Percentiles rank a stretch among this genome's conserved stretches.
Conservation (phyloP, 1,140 invertebrate species). For the Zaprionus tsacasi region DNA sequence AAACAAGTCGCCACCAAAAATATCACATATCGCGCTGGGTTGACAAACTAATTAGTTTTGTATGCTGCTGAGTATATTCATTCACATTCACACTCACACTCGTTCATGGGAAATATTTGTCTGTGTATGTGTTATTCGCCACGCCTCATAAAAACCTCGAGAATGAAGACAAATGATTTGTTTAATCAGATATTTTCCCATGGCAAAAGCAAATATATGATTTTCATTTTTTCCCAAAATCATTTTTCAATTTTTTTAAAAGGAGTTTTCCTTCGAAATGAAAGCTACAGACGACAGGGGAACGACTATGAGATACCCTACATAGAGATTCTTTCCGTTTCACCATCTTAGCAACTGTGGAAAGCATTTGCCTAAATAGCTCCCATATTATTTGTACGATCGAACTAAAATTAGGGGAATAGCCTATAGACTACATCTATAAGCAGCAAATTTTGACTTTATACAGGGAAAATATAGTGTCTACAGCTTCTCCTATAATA, state of each 20-base stretch:
- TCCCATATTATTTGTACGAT: no score
- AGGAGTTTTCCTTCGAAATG: not conserved
- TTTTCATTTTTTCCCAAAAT: constrained; percentile 3
- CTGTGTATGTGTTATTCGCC: not conserved
- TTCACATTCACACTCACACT: not conserved
- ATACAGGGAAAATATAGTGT: no score
- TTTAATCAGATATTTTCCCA: constrained; percentile 41
- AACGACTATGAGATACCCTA: no score
- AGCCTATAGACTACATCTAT: no score
- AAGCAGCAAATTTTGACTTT: no score
- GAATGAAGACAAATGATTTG: constrained; percentile 30
- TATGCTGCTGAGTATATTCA: constrained; percentile 8
- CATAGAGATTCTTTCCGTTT: no score
- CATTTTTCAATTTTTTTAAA: constrained; percentile 4
- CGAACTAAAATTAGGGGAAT: no score
- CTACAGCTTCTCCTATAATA: no score
- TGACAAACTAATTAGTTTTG: constrained; percentile 65
- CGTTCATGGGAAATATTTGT: constrained; percentile 46
- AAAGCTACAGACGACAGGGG: no score
- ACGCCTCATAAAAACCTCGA: constrained; percentile 27
- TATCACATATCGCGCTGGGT: constrained; percentile 67
- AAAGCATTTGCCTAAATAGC: no score
- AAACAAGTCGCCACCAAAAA: constrained; percentile 73
- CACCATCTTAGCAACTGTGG: no score
- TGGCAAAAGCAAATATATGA: not conserved